Evolutionary conservation across 2,888 invertebrate species (phyloP).

Genomic region (Cerastis rubricosa): DNA sequence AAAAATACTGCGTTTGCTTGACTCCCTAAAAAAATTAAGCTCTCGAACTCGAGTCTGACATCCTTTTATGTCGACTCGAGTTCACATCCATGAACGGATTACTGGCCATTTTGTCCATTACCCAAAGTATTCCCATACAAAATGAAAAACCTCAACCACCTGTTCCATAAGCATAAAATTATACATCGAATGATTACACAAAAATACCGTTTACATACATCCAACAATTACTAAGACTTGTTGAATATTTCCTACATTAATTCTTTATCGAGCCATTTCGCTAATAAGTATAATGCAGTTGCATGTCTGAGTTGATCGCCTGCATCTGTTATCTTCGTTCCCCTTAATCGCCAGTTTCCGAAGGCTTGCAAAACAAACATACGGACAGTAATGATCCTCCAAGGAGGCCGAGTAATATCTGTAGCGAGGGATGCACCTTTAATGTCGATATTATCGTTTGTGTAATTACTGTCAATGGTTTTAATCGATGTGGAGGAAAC

Average conservation of each 20-base stretch:
- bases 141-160: constrained; percentile 24
- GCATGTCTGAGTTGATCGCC: constrained; percentile 69
- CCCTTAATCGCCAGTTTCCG: constrained; percentile 81
- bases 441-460: constrained; percentile 32
- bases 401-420: constrained; percentile 70
- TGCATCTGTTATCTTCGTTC: constrained; percentile 72
- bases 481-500: background rate
- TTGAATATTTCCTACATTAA: constrained; percentile 62
- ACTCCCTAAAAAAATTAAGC: background rate
- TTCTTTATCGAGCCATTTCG: constrained; percentile 68
- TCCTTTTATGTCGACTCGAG: background rate
- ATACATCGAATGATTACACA: constrained; percentile 41
- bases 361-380: constrained; percentile 83
- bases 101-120: background rate
- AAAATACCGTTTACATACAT: constrained; percentile 48
- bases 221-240: constrained; percentile 55
- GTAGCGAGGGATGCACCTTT: constrained; percentile 37
- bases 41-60: background rate
- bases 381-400: constrained; percentile 77
- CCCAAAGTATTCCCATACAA: constrained; percentile 14
- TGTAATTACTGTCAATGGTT: constrained; percentile 7
- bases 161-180: constrained; percentile 48
- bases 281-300: constrained; percentile 70
- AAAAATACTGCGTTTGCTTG: background rate
- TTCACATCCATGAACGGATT: background rate